Evolutionary conservation across 2,797 vertebrate genomes (phyloP).

Genomic region (Microhierax caerulescens): DNA sequence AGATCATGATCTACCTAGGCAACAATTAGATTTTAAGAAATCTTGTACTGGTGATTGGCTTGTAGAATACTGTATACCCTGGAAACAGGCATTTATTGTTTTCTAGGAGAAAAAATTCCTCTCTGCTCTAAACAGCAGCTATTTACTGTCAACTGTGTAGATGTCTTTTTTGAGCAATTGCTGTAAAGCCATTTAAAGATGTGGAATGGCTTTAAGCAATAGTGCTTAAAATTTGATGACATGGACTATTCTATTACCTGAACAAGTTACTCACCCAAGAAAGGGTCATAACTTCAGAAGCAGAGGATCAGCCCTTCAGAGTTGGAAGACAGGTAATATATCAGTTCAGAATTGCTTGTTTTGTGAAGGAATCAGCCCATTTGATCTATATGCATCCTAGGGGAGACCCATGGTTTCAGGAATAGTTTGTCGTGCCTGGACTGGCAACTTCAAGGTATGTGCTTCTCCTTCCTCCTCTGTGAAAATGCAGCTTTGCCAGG

Average conservation of each 20-base stretch:
- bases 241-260: neutral
- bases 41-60: neutral
- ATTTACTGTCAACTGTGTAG: neutral
- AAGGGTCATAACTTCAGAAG: neutral
- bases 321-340: neutral
- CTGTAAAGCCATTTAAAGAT: neutral
- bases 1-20: neutral
- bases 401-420: neutral
- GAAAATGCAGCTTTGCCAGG: neutral
- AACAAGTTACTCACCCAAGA: neutral
- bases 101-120: neutral
- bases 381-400: neutral
- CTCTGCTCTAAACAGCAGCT: neutral
- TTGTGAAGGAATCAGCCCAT: neutral
- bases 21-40: conserved; percentile 8
- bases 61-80: neutral
- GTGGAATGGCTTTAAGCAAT: neutral
- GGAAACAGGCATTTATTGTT: neutral
- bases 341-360: neutral
- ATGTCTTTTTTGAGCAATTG: neutral
- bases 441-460: neutral
- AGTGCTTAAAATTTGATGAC: neutral
- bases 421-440: neutral
- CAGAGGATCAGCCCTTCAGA: neutral
- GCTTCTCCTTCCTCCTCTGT: neutral